Conservation (phyloP, 1,140 invertebrate genomes). For the Ceratosolen solmsi region DNA sequence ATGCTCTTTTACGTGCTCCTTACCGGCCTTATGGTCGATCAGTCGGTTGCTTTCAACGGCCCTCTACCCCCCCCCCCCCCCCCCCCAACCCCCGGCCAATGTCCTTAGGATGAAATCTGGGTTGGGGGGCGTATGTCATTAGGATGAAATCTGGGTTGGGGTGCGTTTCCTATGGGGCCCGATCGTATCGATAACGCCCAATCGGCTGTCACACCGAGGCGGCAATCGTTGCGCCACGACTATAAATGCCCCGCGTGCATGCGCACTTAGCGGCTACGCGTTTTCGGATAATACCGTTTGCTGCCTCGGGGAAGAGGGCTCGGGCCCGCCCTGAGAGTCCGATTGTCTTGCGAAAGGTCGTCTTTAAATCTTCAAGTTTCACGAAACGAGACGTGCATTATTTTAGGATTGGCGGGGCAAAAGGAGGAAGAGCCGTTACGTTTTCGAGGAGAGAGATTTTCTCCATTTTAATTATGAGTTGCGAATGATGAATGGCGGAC, state of each 20-base stretch:
- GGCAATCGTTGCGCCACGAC: too few species aligned
- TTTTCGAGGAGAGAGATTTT: neutral
- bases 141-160: too few species aligned
- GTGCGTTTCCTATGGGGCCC: neutral
- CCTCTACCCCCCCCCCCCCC: too few species aligned
- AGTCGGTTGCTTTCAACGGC: too few species aligned
- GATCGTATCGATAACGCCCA: neutral
- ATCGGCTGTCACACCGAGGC: neutral
- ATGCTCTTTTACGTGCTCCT: too few species aligned
- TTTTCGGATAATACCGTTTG: conserved; percentile 29
- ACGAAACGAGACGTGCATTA: neutral
- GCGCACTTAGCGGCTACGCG: neutral
- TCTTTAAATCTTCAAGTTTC: neutral
- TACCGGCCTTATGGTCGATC: too few species aligned
- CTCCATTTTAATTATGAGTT: neutral
- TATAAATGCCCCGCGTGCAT: too few species aligned
- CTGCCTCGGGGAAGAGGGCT: conserved; percentile 27
- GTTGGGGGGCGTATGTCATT: too few species aligned
- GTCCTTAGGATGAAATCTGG: too few species aligned
- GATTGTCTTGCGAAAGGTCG: neutral
- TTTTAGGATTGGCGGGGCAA: neutral
- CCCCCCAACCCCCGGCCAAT: too few species aligned
- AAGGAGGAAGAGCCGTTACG: neutral
- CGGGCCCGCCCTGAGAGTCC: neutral
- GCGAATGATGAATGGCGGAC: neutral